Base-by-base conservation (phyloP, 1,140 invertebrate species). In the Nephotettix cincticeps region DNA sequence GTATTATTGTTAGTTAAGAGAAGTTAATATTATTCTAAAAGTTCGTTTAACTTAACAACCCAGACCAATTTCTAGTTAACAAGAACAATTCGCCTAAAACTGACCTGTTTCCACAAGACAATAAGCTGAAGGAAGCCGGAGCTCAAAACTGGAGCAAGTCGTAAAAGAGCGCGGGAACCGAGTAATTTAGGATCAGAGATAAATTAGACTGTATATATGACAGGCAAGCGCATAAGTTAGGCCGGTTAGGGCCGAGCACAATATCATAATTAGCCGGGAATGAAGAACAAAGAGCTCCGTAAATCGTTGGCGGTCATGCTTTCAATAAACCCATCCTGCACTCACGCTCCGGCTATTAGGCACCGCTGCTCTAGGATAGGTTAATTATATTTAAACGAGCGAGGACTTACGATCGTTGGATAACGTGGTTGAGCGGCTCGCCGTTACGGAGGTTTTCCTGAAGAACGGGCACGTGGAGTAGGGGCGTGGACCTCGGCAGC, bases 351-450 rank as follows among this genome's bases (percentile, higher is more conserved):
- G 1, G 56, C 56, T 27, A 61, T 61, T 61, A 61, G 23, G 4
- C 56, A 4, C 21, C 14, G 2, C 25, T 23, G 21, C 56, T 61
- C 56, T 61, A 61, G 56, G 56, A 61, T 61, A 61, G 56, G 56
- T 61, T 61, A 61, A 61, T 61, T 61, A 61, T 61, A 61, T 61
- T 61, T 61, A 61, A 61, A 61, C 56, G 56, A 61, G 56, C 56
- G 14, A 61, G 23, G 56, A 61, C 56, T 61, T 61, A 61, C 25
- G 56, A 61, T 61, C 56, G 56, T 6, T 23, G 14, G 56, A 61
- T 61, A 61, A 61, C 56, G 25, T n/a, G 4, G 32, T 14, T 4
- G 14, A 14, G 4, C 4, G 32, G 32, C 14, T 36, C 32, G 32
- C 32, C 32, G 32, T 36, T 36, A 36, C 32, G 32, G 4, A 14